Conservation (phyloP, 2,888 invertebrate species). For the Melieria crassipennis region DNA sequence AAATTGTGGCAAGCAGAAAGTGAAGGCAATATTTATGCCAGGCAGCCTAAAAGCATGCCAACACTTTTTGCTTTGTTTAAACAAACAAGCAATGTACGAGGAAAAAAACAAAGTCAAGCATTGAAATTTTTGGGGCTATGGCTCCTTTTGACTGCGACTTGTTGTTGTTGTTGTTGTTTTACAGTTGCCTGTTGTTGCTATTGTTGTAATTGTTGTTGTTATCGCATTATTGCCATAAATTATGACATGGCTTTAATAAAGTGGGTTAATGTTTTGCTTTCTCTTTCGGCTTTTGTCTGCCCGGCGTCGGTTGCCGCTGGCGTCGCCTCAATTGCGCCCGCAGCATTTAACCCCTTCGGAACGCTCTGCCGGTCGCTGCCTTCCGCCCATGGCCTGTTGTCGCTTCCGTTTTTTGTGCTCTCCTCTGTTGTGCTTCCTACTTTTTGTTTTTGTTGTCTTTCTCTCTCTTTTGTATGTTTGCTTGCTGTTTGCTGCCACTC, state of each 20-base stretch:
- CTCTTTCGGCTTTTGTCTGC: neutral
- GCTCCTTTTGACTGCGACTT: conserved; percentile 35
- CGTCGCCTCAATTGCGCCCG: neutral
- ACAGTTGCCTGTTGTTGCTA: conserved; percentile 19
- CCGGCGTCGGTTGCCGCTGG: neutral
- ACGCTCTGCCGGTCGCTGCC: neutral
- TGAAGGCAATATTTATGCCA: too few relatives aligned
- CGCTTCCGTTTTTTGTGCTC: neutral
- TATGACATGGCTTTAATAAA: conserved; percentile 57
- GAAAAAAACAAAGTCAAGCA: too few relatives aligned
- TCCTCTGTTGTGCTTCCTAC: neutral
- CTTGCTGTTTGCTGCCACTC: conserved; percentile 9
- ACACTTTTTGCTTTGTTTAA: neutral
- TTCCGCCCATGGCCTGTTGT: neutral
- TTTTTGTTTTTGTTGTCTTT: conserved; percentile 8
- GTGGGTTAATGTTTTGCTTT: conserved; percentile 53
- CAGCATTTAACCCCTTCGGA: neutral
- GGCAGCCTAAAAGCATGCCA: conserved; percentile 23
- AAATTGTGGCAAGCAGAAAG: too few relatives aligned
- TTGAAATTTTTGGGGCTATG: conserved; percentile 9
- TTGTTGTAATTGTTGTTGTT: conserved; percentile 18
- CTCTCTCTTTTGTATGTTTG: conserved; percentile 2
- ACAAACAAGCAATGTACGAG: neutral
- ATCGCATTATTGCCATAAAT: conserved; percentile 46
- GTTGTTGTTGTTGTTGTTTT: neutral